These are phyloP conservation scores for Periophthalmus modestus DNA, from an alignment of 2,113 vertebrate species.

Conservation along the genomic window DNA sequence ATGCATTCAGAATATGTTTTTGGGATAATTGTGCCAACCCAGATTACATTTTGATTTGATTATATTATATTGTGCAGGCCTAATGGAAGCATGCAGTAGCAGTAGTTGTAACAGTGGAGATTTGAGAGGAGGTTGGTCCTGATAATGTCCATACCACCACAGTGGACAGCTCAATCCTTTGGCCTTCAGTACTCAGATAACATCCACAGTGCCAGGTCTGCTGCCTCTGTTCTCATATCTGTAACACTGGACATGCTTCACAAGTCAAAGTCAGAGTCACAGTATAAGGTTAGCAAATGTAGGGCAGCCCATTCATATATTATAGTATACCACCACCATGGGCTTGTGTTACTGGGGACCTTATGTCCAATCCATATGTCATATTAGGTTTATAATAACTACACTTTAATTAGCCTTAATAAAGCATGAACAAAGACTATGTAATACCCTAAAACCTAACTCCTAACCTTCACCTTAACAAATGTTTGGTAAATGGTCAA, in stretches of 20 bases:
- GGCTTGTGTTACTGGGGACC: too few relatives aligned
- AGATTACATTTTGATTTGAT: too few relatives aligned
- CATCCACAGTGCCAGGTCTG: constrained; percentile 43
- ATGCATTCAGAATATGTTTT: too few relatives aligned
- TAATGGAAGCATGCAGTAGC: not conserved
- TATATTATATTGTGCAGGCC: too few relatives aligned
- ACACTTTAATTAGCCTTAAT: too few relatives aligned
- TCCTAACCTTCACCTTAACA: too few relatives aligned
- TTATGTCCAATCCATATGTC: not conserved
- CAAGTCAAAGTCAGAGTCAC: not conserved
- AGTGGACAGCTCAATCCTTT: constrained; percentile 53
- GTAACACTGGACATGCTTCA: constrained; percentile 20
- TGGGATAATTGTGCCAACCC: too few relatives aligned
- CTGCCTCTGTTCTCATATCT: constrained; percentile 47
- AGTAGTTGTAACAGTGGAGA: constrained; percentile 19
- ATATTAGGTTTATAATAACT: too few relatives aligned
- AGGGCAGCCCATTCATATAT: not conserved
- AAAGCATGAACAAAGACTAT: too few relatives aligned
- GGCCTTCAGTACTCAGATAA: constrained; percentile 54
- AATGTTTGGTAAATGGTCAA: too few relatives aligned
- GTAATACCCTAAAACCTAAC: too few relatives aligned
- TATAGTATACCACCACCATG: not conserved
- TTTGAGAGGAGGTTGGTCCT: constrained; percentile 29
- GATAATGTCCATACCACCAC: constrained; percentile 58
- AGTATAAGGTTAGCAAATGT: not conserved